A percentile compares a stretch with the other conserved stretches of the same genome.
phyloP scores from a whole-genome alignment of 2,113 vertebrate species.

The Pungitius pungitius region DNA sequence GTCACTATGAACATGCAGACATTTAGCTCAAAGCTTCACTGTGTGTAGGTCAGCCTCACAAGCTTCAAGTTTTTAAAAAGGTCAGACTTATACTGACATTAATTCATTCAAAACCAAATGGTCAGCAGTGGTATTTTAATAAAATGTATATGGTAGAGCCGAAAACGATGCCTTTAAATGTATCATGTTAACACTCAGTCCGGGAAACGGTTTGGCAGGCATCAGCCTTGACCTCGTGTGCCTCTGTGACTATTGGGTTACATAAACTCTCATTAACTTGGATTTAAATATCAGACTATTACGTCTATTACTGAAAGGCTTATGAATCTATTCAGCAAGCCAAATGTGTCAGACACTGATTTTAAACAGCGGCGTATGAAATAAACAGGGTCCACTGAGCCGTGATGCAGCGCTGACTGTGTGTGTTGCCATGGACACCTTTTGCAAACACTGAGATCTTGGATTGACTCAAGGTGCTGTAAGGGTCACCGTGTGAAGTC shows the following conservation, averaged over 20 bases:
- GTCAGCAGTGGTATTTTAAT: neutral
- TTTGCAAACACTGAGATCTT: constrained; percentile 52
- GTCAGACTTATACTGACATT: constrained; percentile 9
- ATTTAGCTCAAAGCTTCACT: constrained; percentile 1
- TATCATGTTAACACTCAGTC: neutral
- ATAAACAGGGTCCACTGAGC: constrained; percentile 49
- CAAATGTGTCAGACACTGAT: constrained; percentile 59
- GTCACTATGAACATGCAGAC: neutral
- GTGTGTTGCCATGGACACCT: constrained; percentile 61
- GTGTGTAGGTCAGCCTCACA: neutral
- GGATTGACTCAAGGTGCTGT: constrained; percentile 37
- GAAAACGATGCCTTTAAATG: constrained; percentile 4
- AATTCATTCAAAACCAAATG: neutral
- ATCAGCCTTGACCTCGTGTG: neutral
- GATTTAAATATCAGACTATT: constrained; percentile 33
- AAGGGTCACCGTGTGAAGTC: constrained; percentile 43
- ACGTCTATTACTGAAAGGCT: constrained; percentile 10
- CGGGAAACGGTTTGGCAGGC: neutral
- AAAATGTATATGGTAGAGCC: neutral
- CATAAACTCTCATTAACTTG: constrained; percentile 14
- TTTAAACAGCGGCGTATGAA: constrained; percentile 60
- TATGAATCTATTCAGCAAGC: constrained; percentile 6
- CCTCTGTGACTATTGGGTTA: constrained; percentile 25
- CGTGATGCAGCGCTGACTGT: constrained; percentile 43
- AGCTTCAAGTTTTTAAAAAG: neutral